Base-by-base conservation (phyloP, 1,140 invertebrate species). In the Mya arenaria region DNA sequence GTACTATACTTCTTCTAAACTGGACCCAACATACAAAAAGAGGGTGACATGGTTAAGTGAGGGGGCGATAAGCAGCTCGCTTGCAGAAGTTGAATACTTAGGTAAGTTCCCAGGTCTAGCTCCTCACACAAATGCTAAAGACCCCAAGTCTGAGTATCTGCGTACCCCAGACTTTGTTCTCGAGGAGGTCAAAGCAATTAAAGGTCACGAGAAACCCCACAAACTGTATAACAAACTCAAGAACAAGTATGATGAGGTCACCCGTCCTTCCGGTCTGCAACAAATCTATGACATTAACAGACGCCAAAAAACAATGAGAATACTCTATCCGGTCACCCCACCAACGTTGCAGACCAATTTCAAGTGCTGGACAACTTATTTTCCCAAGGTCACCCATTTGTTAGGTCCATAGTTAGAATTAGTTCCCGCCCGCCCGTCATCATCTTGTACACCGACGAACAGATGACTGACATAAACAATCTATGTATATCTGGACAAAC, bases 51-150 rank as follows among this genome's bases (percentile, higher is more conserved):
- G 84, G 79, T 63, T 85, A n/a, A 60, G 66, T 5, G 78, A 39
- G 60, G 52, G 48, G 8, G 60, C 36, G 36, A n/a, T 72, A 32
- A 32, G 28, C 77, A 68, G 73, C 39, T 52, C 28, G 19, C 30
- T 80, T n/a, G 79, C 79, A 5, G 1, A 84, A 6, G 74, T 83
- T 15, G 85, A 86, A 60, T 86, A 86, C 63, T 23, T 82, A 6
- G 82, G 83, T 4, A 56, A 23, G 19, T 84, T 82, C 52, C 82
- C 74, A 13, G 66, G 52, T n/a, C 32, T 34, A 37, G 62, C 23
- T 36, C 41, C 68, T 10, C 85, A 86, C 23, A 82, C 82, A 19
- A 84, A 82, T 71, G 34, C 82, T 4, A 82, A 74, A 65, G 48
- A 66, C 34, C 32, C 55, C 0, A 32, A 41, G 1, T 8, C 62